Evolutionary conservation across 2,113 vertebrate genomes (phyloP).

Genomic region (Megalops atlanticus): DNA sequence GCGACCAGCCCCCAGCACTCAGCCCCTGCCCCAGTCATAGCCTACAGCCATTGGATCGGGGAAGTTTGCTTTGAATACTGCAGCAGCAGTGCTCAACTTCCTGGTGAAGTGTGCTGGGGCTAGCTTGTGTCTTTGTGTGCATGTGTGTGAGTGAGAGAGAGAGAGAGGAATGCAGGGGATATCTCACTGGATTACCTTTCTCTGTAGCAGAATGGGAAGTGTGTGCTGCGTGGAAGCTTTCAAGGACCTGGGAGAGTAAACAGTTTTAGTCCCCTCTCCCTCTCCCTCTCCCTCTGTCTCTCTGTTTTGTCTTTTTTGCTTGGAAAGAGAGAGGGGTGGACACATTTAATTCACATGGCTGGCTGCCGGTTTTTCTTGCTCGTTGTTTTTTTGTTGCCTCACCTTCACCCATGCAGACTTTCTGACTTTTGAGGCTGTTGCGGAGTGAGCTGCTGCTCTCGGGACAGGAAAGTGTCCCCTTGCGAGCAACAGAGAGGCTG

Average conservation of each 20-base stretch:
- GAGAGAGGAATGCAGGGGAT: constrained; percentile 17
- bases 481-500: too few species aligned
- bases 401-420: not conserved
- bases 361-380: too few species aligned
- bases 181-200: not conserved
- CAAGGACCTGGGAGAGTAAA: not conserved
- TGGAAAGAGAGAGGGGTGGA: too few species aligned
- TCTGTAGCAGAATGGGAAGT: not conserved
- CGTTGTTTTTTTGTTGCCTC: constrained; percentile 13
- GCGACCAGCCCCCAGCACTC: not conserved
- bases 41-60: too few species aligned
- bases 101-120: constrained; percentile 38
- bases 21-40: not conserved
- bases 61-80: constrained; percentile 39
- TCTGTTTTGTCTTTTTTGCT: too few species aligned
- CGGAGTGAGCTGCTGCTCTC: too few species aligned
- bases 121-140: too few species aligned
- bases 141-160: too few species aligned
- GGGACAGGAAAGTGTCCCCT: too few species aligned
- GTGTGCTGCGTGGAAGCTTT: not conserved
- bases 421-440: not conserved
- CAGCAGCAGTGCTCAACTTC: constrained; percentile 38
- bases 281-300: not conserved
- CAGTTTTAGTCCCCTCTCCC: not conserved
- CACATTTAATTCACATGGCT: too few species aligned